Evolutionary conservation across 2,888 invertebrate species (phyloP).

Genomic region (Tricholauxania praeusta): DNA sequence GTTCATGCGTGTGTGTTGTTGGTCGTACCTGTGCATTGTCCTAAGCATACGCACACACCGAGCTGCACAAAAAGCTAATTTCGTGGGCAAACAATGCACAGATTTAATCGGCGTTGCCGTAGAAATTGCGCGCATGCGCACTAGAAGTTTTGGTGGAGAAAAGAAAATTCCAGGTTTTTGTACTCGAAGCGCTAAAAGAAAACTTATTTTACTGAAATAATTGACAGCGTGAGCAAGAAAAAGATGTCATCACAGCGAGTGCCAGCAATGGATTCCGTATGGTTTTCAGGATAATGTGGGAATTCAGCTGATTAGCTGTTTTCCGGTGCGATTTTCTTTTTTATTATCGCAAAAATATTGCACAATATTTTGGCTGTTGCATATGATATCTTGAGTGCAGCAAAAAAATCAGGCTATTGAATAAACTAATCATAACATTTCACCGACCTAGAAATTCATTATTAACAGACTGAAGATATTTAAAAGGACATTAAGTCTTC

Average conservation of each 20-base stretch:
- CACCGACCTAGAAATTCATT: too few relatives aligned
- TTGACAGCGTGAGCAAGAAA: slow-evolving; percentile 10
- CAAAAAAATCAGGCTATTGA: too few relatives aligned
- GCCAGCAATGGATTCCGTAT: background rate
- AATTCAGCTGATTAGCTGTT: slow-evolving; percentile 29
- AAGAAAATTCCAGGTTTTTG: background rate
- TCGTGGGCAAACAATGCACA: slow-evolving; percentile 21
- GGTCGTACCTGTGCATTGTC: background rate
- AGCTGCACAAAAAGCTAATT: background rate
- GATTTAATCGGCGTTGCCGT: slow-evolving; percentile 12
- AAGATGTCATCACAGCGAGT: background rate
- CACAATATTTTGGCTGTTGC: background rate
- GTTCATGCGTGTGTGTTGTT: slow-evolving; percentile 13
- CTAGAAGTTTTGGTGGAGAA: background rate
- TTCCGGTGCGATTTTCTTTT: background rate
- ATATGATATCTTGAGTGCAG: too few relatives aligned
- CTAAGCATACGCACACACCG: background rate
- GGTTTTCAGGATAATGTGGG: slow-evolving; percentile 12
- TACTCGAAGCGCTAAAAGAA: background rate
- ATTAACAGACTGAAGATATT: too few relatives aligned
- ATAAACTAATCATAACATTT: too few relatives aligned
- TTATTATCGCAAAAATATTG: background rate
- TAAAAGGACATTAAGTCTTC: too few relatives aligned
- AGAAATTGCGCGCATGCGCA: slow-evolving; percentile 5
- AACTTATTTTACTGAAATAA: slow-evolving; percentile 5